Evolutionary conservation across 2,113 vertebrate genomes (phyloP).

Genomic region (Xyliphius kryptos): DNA sequence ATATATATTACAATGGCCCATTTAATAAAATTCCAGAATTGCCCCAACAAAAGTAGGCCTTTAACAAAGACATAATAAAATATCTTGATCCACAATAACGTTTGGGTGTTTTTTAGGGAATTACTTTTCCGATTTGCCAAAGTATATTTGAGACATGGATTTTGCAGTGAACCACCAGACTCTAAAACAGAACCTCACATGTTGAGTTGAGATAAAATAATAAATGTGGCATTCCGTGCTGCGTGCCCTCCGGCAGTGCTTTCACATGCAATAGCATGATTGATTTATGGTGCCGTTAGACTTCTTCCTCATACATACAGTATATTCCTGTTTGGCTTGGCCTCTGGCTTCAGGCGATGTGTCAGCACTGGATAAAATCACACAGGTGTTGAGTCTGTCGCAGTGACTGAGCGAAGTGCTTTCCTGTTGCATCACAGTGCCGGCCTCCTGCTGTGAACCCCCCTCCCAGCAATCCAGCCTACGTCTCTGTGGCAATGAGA

Average conservation of each 20-base stretch:
- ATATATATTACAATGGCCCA: no score
- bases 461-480: constrained; percentile 3
- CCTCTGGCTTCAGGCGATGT: constrained; percentile 32
- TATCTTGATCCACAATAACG: not conserved
- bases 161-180: not conserved
- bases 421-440: constrained; percentile 50
- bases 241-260: constrained; percentile 32
- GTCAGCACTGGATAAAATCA: constrained; percentile 36
- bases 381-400: constrained; percentile 45
- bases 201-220: constrained; percentile 20
- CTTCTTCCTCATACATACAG: constrained; percentile 25
- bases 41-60: no score
- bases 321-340: constrained; percentile 43
- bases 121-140: constrained; percentile 5
- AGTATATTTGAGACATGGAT: not conserved
- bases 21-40: no score
- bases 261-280: constrained; percentile 47
- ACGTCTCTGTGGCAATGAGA: constrained; percentile 29
- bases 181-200: constrained; percentile 14
- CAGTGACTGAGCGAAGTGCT: constrained; percentile 19
- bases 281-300: constrained; percentile 51
- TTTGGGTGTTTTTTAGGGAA: not conserved
- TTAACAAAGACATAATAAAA: not conserved
- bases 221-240: constrained; percentile 16
- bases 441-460: constrained; percentile 21